Percentiles rank a stretch among this genome's conserved stretches.
phyloP scores from a whole-genome alignment of 2,797 vertebrate genomes.

The Pelochelys cantorii region DNA sequence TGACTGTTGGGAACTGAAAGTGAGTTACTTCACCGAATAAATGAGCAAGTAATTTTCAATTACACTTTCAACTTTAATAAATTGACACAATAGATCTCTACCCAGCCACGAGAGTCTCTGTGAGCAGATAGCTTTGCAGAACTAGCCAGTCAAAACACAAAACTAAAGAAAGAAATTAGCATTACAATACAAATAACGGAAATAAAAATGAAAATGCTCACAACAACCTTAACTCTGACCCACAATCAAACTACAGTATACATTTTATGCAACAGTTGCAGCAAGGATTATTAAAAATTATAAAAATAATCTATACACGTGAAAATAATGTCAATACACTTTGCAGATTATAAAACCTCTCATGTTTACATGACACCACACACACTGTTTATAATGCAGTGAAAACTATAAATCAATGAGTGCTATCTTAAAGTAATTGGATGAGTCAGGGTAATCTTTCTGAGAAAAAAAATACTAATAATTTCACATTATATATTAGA shows the following conservation, averaged over 20 bases:
- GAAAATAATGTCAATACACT: not conserved
- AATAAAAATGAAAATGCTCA: not conserved
- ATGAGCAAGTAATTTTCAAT: not conserved
- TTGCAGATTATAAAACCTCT: not conserved
- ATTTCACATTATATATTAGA: not conserved
- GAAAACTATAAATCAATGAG: not conserved
- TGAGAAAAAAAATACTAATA: not conserved
- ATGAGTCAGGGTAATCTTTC: not conserved
- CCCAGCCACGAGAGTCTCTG: not conserved
- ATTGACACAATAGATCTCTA: not conserved
- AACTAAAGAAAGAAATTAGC: not conserved
- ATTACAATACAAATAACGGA: not conserved
- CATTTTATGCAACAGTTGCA: not conserved
- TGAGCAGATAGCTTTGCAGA: not conserved
- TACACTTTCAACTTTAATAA: not conserved
- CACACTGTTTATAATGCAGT: not conserved
- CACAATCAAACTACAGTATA: not conserved
- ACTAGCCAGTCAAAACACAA: not conserved
- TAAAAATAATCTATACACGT: not conserved
- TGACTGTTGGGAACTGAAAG: not conserved
- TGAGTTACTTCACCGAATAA: not conserved
- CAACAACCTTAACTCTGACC: not conserved
- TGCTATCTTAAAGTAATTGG: not conserved
- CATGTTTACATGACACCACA: not conserved
- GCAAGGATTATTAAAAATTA: not conserved